phyloP scores from a whole-genome alignment of 2,113 vertebrate species.

The Candoia aspera region DNA sequence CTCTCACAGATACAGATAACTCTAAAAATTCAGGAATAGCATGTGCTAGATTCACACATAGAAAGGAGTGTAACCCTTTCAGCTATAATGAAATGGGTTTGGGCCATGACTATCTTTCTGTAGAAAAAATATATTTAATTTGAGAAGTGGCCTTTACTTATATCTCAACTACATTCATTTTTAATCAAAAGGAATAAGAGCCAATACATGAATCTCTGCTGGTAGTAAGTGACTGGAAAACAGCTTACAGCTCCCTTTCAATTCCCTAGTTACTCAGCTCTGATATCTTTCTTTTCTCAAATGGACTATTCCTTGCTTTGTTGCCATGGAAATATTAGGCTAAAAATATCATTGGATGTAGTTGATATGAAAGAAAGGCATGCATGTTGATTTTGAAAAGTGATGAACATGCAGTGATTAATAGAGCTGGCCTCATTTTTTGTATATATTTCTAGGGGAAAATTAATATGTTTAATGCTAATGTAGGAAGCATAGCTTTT shows the following conservation, averaged over 20 bases:
- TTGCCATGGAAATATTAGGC: slow-evolving; percentile 59
- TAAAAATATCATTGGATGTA: slow-evolving; percentile 54
- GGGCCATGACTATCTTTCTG: not conserved
- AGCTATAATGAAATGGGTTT: not conserved
- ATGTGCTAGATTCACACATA: not conserved
- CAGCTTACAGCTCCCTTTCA: slow-evolving; percentile 21
- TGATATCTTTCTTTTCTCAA: slow-evolving; percentile 39
- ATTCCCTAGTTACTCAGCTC: slow-evolving; percentile 27
- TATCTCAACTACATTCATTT: slow-evolving; percentile 26
- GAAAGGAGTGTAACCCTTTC: not conserved
- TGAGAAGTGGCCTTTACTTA: not conserved
- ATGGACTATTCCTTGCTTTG: slow-evolving; percentile 45
- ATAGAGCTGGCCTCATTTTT: slow-evolving; percentile 1
- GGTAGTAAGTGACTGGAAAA: slow-evolving; percentile 24
- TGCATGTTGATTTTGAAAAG: slow-evolving; percentile 29
- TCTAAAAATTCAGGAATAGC: not conserved
- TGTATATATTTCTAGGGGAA: not conserved
- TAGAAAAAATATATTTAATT: not conserved
- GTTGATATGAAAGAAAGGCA: slow-evolving; percentile 16
- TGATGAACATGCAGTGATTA: not conserved
- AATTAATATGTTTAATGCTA: not conserved
- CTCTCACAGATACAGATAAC: not conserved
- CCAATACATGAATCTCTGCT: not conserved
- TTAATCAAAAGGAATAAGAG: slow-evolving; percentile 30
- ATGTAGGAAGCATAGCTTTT: slow-evolving; percentile 18